Percentiles rank a stretch among this genome's conserved stretches.
Conservation (phyloP, 1,140 invertebrate genomes). For the Dendroctonus ponderosae region DNA sequence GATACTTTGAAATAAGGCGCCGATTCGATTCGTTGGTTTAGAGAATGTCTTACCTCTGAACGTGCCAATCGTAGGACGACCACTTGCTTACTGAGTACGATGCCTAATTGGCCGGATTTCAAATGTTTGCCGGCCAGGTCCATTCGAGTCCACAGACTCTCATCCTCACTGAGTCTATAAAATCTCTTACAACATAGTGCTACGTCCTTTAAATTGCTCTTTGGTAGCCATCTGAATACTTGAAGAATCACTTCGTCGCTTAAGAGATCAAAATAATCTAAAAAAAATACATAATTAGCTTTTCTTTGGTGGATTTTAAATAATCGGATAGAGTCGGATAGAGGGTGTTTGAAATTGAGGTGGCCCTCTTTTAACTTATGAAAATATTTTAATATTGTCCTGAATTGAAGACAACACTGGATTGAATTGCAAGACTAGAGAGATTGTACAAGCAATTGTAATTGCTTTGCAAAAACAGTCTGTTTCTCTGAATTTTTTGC, state of each 20-base stretch:
- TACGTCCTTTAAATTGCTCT: slow-evolving; percentile 68
- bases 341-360: no score
- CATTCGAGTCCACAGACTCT: slow-evolving; percentile 78
- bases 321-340: no score
- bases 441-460: no score
- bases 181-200: slow-evolving; percentile 68
- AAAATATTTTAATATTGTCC: no score
- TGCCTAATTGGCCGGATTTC: slow-evolving; percentile 63
- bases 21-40: neutral
- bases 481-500: no score
- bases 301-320: neutral
- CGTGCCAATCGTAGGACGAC: slow-evolving; percentile 69
- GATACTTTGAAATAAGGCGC: neutral
- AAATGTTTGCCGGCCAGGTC: slow-evolving; percentile 73
- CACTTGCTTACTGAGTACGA: slow-evolving; percentile 70
- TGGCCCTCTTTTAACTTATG: no score
- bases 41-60: neutral
- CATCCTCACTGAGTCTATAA: slow-evolving; percentile 72
- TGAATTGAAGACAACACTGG: no score
- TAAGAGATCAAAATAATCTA: slow-evolving; percentile 62
- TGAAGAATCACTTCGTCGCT: slow-evolving; percentile 83
- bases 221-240: slow-evolving; percentile 79
- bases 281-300: slow-evolving; percentile 14
- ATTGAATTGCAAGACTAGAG: no score
- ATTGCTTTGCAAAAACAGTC: no score